Evolutionary conservation across 2,113 vertebrate species (phyloP).

Genomic region (Malurus alboscapulatus): DNA sequence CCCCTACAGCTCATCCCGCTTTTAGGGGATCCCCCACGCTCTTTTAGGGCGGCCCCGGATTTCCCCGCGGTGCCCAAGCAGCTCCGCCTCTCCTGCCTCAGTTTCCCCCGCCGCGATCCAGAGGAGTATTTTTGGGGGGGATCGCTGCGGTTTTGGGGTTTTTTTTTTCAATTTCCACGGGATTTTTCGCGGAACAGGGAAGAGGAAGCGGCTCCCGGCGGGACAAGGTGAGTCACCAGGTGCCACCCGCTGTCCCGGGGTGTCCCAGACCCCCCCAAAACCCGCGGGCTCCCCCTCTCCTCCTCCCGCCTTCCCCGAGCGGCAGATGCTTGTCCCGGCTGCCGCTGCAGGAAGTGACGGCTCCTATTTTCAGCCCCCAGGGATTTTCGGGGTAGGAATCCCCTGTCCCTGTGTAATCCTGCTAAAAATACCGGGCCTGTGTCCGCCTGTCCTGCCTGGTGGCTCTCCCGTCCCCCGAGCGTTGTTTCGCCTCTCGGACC

Average conservation of each 20-base stretch:
- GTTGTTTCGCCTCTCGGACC: background rate
- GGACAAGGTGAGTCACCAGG: background rate
- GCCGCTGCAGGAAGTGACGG: constrained; percentile 40
- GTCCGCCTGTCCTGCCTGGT: background rate
- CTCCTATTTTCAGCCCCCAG: constrained; percentile 33
- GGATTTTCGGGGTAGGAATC: constrained; percentile 65
- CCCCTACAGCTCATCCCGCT: rapidly evolving
- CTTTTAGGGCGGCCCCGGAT: no score
- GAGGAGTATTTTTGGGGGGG: background rate
- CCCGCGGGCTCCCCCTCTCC: background rate
- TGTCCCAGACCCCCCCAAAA: rapidly evolving
- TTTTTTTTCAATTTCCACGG: no score
- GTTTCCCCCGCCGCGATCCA: background rate
- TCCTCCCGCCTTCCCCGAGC: background rate
- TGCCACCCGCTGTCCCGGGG: background rate
- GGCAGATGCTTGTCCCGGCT: background rate
- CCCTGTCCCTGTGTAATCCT: constrained; percentile 50
- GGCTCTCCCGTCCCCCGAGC: background rate
- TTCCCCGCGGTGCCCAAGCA: rapidly evolving
- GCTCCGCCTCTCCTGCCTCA: background rate
- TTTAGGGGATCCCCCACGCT: background rate
- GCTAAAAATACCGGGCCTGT: constrained; percentile 48
- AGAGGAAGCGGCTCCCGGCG: background rate
- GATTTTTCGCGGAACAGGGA: rapidly evolving
- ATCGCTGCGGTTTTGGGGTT: background rate